These are phyloP conservation scores for Lepidurus packardi DNA, from an alignment of 1,140 invertebrate genomes.

Conservation along the genomic window DNA sequence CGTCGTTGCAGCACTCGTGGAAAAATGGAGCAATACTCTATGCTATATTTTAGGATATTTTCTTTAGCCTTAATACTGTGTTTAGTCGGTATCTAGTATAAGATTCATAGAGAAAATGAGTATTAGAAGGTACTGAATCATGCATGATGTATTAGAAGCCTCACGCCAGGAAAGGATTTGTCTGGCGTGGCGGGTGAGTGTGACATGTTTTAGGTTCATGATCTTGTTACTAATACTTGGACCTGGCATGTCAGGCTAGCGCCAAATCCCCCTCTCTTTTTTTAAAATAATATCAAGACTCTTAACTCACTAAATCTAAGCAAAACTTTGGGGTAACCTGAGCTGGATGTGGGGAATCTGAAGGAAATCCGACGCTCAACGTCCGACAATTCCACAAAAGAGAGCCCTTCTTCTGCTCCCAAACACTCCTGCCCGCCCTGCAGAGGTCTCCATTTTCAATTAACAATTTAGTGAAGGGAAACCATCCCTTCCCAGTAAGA, in stretches of 20 bases:
- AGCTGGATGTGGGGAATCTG: slow-evolving; percentile 17
- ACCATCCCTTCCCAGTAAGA: neutral
- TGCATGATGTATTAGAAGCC: neutral
- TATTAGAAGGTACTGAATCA: no score
- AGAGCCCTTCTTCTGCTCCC: neutral
- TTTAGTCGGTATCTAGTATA: no score
- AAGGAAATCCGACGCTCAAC: slow-evolving; percentile 8
- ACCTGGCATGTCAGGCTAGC: neutral
- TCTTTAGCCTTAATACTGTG: no score
- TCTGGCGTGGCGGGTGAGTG: neutral
- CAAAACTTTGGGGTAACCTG: neutral
- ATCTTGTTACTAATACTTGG: slow-evolving; percentile 5
- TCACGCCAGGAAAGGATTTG: neutral
- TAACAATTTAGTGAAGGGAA: slow-evolving; percentile 22
- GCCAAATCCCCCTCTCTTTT: neutral
- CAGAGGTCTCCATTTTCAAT: slow-evolving; percentile 7
- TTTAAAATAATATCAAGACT: slow-evolving; percentile 1
- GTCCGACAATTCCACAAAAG: slow-evolving; percentile 19
- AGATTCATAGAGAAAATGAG: no score
- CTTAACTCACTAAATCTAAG: slow-evolving; percentile 3
- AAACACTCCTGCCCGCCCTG: neutral
- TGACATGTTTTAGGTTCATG: slow-evolving; percentile 16
- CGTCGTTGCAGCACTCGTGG: no score
- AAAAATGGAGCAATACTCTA: no score
- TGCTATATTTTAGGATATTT: no score